Percentiles rank a stretch among this genome's conserved stretches.
Conservation (phyloP, 2,888 invertebrate species). For the Phortica magna region DNA sequence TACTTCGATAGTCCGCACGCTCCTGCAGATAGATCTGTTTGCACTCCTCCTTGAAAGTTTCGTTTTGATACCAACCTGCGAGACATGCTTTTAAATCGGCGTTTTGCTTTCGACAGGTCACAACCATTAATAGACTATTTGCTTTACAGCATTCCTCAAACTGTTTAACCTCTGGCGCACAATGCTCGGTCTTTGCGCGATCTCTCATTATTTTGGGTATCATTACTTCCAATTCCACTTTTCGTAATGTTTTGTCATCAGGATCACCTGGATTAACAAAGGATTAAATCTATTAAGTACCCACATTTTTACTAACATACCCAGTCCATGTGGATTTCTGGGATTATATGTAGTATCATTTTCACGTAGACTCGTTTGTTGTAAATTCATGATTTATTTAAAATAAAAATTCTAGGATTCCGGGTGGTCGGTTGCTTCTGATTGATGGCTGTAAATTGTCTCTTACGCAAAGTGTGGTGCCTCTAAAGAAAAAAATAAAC, state of each 20-base stretch:
- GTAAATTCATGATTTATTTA: neutral
- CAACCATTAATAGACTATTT: constrained; percentile 83
- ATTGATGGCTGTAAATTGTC: no score
- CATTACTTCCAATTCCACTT: constrained; percentile 91
- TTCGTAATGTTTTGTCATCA: constrained; percentile 86
- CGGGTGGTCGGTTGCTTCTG: neutral
- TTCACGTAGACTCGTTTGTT: constrained; percentile 5
- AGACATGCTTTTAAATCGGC: constrained; percentile 85
- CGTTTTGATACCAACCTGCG: constrained; percentile 86
- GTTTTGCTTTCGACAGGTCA: constrained; percentile 87
- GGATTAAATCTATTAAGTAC: neutral
- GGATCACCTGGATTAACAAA: constrained; percentile 69
- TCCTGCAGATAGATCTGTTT: constrained; percentile 89
- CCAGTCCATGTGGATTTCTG: constrained; percentile 74
- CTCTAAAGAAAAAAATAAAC: no score
- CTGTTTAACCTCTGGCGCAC: constrained; percentile 84
- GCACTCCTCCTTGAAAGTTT: constrained; percentile 86
- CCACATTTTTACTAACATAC: constrained; percentile 47
- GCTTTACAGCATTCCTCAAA: constrained; percentile 87
- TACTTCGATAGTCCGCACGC: constrained; percentile 88
- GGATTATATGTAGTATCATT: constrained; percentile 52
- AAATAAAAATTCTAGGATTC: neutral
- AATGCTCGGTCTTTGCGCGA: constrained; percentile 88
- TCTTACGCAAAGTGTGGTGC: no score
- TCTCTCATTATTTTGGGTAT: constrained; percentile 94